Evolutionary conservation across 2,797 vertebrate species (phyloP), one percentile per base, ranked within the genome.

Genomic region (Bryconaethiops microstoma): DNA sequence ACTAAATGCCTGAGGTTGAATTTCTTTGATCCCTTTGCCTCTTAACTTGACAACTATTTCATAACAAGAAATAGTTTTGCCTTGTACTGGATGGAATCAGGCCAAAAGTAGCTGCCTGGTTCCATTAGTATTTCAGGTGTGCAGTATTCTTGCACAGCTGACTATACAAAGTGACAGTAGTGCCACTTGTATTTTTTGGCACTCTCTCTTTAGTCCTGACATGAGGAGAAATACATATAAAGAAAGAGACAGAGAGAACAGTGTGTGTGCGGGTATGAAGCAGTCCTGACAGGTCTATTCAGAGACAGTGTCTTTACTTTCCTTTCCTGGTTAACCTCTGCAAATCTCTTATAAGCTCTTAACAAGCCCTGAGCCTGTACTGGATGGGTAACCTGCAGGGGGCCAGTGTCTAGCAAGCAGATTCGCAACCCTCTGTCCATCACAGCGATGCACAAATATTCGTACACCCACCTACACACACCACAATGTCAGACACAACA

Each of bases 301-400:
- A 50, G 4, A 55, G 60, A 29, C 29, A 8, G 39, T 29, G 52
- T 69, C 72, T 80, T 74, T 50, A 89, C 90, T 90, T 93, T 92
- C 90, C 90, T 91, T 91, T 92, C 92, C 90, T 91, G 92, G 92
- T 87, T 90, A 91, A 86, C 82, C 89, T 89, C 87, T 68, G 86
- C 88, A 93, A 93, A 94, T 91, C 93, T 87, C 86, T 84, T 48
- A 85, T 92, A 94, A 95, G 91, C 92, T 85, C 86, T 89, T 91
- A 89, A 93, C 89, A 88, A 91, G 87, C 88, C 83, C 84, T 86
- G 87, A 92, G 90, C 91, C 48, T 59, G 74, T 86, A 45, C 35
- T 63, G 39, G 77, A 85, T 90, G 84, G 45, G 7, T 48, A 12
- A 48, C 45, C 45, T 48, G 45, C 45, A 48, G 35, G 12, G 35